Evolutionary conservation across 2,797 vertebrate species (phyloP), one percentile per base, ranked within the genome.

Genomic region (Epinephelus coioides): DNA sequence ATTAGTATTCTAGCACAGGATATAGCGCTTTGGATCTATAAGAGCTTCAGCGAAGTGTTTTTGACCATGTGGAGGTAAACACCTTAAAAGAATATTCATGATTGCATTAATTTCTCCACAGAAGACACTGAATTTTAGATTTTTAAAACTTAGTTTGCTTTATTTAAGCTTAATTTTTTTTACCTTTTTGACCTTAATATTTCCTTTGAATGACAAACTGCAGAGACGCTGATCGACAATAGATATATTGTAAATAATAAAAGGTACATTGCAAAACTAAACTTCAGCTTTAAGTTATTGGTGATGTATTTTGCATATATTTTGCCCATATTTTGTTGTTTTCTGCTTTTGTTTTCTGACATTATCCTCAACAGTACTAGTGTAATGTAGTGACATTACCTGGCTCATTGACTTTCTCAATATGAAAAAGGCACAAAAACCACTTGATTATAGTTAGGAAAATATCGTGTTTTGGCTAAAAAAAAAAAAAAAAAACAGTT

Each of bases 1-100:
- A 43, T 79, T 38, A 19, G 51, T 34, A 25, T 75, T 75, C n/a
- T 2, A 15, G 46, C 27, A 50, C 54, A 49, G 27, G 15, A 70
- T 1, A 65, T 2, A 7, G 59, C 27, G 6, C 40, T 47, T 43
- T 9, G 38, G 44, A 62, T 50, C 47, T 75, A 19, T 3, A 38
- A 30, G 17, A 15, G 55, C 54, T 56, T 7, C 47, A 11, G 12
- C 12, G 11, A 18, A 49, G 4, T 19, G n/a, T 43, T 67, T 51
- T n/a, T 9, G 34, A 63, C 44, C 50, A 18, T 7, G n/a, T 57
- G 47, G 27, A 64, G 51, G 23, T 5, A 72, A 25, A 18, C 4
- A 21, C 14, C 30, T 17, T 6, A 15, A 9, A 62, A 25, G 1
- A 27, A 59, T 30, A 21, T 27, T 59, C 4, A 3, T 27, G 30